Evolutionary conservation across 2,888 invertebrate species (phyloP).

Genomic region (Coelinius sp.): DNA sequence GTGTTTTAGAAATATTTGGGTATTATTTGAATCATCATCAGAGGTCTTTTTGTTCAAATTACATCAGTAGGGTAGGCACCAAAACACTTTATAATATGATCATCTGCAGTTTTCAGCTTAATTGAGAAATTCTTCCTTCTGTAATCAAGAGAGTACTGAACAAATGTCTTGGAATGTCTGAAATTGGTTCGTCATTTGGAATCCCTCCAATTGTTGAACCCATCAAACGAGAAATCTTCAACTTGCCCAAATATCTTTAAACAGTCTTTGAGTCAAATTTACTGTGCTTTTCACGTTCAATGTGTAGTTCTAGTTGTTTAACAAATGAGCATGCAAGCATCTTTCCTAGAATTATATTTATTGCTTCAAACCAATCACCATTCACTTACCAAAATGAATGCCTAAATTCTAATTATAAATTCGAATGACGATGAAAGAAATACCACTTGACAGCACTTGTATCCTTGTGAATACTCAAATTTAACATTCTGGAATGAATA

Average conservation of each 20-base stretch:
- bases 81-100: no score
- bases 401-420: neutral
- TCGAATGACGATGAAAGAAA: neutral
- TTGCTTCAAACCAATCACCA: neutral
- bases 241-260: neutral
- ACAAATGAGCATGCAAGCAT: neutral
- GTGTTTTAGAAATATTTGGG: constrained; percentile 29
- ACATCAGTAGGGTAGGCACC: no score
- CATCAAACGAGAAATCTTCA: neutral
- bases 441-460: constrained; percentile 3
- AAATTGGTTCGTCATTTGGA: neutral
- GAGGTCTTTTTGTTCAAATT: no score
- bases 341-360: neutral
- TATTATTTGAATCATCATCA: no score
- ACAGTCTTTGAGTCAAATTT: neutral
- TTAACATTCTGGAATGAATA: neutral
- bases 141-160: neutral
- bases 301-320: neutral
- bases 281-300: constrained; percentile 2
- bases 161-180: neutral
- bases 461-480: neutral
- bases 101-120: neutral
- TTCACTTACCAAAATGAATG: neutral
- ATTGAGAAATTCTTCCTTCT: neutral
- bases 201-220: neutral